phyloP scores from a whole-genome alignment of 2,888 invertebrate genomes.

The Dioctria rufipes region DNA sequence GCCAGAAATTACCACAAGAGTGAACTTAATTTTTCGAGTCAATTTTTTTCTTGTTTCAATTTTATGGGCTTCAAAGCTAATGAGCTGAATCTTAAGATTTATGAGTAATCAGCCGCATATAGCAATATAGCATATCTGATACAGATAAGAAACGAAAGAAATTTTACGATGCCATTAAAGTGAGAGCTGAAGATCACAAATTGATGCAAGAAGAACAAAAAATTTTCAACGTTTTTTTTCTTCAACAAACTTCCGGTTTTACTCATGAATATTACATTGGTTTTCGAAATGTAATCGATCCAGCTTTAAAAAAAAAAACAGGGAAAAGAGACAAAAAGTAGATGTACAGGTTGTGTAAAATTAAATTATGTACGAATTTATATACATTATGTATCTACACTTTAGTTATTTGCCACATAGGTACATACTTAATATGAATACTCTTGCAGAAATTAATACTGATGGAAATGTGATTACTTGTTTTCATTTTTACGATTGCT shows the following conservation, averaged over 20 bases:
- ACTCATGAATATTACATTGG: slow-evolving; percentile 45
- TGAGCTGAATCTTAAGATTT: slow-evolving; percentile 39
- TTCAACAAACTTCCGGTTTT: slow-evolving; percentile 27
- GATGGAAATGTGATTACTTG: slow-evolving; percentile 31
- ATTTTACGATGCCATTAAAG: slow-evolving; percentile 47
- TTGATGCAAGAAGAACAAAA: background rate
- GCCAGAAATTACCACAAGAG: too few species aligned
- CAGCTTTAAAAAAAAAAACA: background rate
- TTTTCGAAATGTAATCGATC: slow-evolving; percentile 42
- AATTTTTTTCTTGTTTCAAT: background rate
- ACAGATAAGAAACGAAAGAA: slow-evolving; percentile 44
- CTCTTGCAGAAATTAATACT: background rate
- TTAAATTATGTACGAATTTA: too few species aligned
- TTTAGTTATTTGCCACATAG: background rate
- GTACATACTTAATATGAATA: background rate
- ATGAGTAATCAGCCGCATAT: slow-evolving; percentile 21
- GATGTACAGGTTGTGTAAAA: too few species aligned
- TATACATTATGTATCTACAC: background rate
- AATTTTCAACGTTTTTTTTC: background rate
- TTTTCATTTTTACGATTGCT: slow-evolving; percentile 8
- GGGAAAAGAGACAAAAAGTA: too few species aligned
- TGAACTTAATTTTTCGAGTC: background rate
- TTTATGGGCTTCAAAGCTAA: slow-evolving; percentile 28
- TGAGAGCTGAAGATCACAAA: slow-evolving; percentile 47
- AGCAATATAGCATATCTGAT: slow-evolving; percentile 20